phyloP scores from a whole-genome alignment of 2,113 vertebrate species.

The Paralichthys olivaceus region DNA sequence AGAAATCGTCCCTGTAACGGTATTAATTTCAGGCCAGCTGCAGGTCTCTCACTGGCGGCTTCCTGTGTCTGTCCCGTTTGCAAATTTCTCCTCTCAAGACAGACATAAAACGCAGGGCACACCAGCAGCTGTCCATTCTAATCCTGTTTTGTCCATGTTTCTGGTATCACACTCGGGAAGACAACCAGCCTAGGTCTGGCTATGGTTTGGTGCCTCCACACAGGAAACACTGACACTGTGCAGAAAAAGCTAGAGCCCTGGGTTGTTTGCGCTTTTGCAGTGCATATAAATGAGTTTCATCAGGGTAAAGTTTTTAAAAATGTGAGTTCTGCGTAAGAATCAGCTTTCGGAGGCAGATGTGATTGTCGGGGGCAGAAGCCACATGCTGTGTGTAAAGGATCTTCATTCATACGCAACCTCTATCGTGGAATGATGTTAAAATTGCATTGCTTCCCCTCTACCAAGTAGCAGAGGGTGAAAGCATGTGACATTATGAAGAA shows the following conservation, averaged over 20 bases:
- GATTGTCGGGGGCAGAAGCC: constrained; percentile 69
- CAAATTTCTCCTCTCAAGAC: constrained; percentile 75
- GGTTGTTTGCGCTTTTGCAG: constrained; percentile 51
- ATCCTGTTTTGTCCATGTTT: constrained; percentile 71
- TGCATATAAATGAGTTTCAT: constrained; percentile 46
- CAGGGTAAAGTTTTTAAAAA: constrained; percentile 43
- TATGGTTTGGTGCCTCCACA: constrained; percentile 47
- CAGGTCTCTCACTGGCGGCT: constrained; percentile 68
- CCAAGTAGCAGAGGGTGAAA: constrained; percentile 56
- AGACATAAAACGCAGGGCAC: constrained; percentile 69
- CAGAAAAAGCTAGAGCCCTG: constrained; percentile 11
- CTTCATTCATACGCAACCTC: constrained; percentile 68
- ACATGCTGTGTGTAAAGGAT: constrained; percentile 74
- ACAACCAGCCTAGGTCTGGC: constrained; percentile 57
- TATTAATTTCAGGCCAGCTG: constrained; percentile 77
- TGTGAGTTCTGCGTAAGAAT: constrained; percentile 46
- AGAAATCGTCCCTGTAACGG: constrained; percentile 51
- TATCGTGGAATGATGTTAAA: constrained; percentile 67
- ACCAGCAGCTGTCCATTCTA: constrained; percentile 82
- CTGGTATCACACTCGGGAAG: constrained; percentile 40
- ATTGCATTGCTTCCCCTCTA: constrained; percentile 58
- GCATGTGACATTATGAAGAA: constrained; percentile 41
- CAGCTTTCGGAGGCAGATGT: constrained; percentile 63
- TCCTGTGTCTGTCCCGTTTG: constrained; percentile 79
- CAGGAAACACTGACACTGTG: constrained; percentile 57